Evolutionary conservation across 2,113 vertebrate species (phyloP).

Genomic region (Podarcis muralis): DNA sequence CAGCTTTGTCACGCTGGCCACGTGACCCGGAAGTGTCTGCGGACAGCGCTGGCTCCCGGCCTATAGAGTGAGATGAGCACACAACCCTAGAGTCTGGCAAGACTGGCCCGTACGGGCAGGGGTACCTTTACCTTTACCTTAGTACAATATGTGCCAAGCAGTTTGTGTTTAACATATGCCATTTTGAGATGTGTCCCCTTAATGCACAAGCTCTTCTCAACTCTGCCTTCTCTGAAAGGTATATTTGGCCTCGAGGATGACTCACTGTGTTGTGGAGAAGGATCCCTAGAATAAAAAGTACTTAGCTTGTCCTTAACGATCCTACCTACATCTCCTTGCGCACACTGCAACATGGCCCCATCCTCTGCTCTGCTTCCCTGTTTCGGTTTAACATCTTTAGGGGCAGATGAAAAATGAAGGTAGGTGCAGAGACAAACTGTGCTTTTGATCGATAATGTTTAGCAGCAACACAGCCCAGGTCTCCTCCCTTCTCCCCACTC

Average conservation of each 20-base stretch:
- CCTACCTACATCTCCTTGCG: neutral
- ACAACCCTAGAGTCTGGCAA: too few species aligned
- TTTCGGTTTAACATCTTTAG: constrained; percentile 18
- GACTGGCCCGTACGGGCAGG: too few species aligned
- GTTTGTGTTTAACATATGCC: neutral
- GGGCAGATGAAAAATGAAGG: neutral
- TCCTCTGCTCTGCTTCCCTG: neutral
- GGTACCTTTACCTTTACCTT: too few species aligned
- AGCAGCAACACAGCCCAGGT: neutral
- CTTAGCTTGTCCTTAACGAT: neutral
- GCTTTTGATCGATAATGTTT: constrained; percentile 18
- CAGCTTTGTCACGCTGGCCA: too few species aligned
- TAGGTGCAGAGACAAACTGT: neutral
- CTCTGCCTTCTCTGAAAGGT: neutral
- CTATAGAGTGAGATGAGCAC: too few species aligned
- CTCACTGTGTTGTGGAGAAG: neutral
- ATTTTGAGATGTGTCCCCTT: too few species aligned
- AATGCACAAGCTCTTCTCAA: neutral
- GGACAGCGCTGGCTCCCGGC: too few species aligned
- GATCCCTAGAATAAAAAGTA: neutral
- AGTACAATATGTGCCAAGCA: neutral
- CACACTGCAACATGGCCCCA: neutral
- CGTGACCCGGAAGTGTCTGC: too few species aligned
- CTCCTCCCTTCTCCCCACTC: neutral
- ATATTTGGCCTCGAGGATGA: neutral